Base-by-base conservation (phyloP, 2,113 vertebrate genomes). In the Picathartes gymnocephalus region DNA sequence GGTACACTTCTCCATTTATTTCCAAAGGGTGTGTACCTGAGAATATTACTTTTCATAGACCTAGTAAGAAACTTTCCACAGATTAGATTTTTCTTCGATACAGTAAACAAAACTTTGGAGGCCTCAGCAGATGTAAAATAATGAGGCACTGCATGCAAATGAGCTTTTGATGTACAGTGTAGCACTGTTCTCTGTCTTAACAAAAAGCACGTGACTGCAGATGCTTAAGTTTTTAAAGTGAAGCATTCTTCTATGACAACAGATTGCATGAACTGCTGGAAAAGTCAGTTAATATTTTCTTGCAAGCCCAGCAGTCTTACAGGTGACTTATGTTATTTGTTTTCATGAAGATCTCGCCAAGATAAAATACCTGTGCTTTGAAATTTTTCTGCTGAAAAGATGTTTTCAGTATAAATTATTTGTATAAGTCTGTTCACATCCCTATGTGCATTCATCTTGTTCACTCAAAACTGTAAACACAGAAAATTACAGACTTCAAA, bases 41-140 rank as follows among this genome's bases (percentile, higher is more conserved):
- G 70, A 77, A 51, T 85, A 58, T 60, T 94, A 70, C 30, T 70
- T 78, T 70, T 76, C 45, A 72, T 30, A 74, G 27, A 82, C 28
- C 33, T 82, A n/a, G 24, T 47, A 84, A 86, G 92, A 92, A 25
- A 45, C 23, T 86, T 92, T 83, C 81, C 22, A 64, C 69, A 40
- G 60, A 40, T 28, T 88, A 30, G 30, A 72, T 80, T 53, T 71
- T 88, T 77, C 79, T 82, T 93, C 86, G 40, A 65, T 70, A 77
- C 13, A 60, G 37, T 66, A 73, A 93, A 88, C 40, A 92, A 86
- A 93, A 93, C 11, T 6, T 40, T 56, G 35, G 61, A 84, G 74
- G 25, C 23, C 65, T 97, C 56, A 84, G 81, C 14, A 86, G 39
- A 81, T 80, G 61, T 33, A 81, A 73, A 93, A 95, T 95, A 97